Evolutionary conservation across 1,140 invertebrate species (phyloP).

Genomic region (Rhagoletis pomonella): DNA sequence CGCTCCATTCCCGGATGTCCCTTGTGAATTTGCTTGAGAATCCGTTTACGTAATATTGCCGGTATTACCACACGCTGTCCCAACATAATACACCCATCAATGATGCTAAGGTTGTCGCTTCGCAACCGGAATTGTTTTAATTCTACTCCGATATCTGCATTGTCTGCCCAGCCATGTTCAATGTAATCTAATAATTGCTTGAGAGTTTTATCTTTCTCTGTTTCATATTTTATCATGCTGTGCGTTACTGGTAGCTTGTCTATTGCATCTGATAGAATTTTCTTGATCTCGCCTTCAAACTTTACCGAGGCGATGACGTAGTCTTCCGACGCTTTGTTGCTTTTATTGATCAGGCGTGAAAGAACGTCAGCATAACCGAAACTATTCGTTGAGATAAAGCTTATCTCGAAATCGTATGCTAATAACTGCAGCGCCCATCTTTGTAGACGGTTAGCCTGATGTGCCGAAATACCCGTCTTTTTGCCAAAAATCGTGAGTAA

Average conservation of each 20-base stretch:
- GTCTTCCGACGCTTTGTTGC: too few species aligned
- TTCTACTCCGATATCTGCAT: not conserved
- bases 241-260: too few species aligned
- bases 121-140: not conserved
- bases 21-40: slow-evolving; percentile 74
- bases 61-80: slow-evolving; percentile 67
- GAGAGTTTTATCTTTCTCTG: too few species aligned
- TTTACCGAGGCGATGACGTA: not conserved
- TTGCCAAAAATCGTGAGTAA: slow-evolving; percentile 58
- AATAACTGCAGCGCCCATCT: not conserved
- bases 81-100: slow-evolving; percentile 21
- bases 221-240: too few species aligned
- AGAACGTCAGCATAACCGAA: slow-evolving; percentile 3
- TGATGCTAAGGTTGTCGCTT: too few species aligned
- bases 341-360: not conserved
- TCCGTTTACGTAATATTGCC: slow-evolving; percentile 61
- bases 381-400: not conserved
- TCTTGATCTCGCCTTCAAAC: too few species aligned
- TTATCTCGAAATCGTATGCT: too few species aligned
- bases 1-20: slow-evolving; percentile 55
- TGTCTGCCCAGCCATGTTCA: not conserved
- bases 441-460: too few species aligned
- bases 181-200: not conserved
- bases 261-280: too few species aligned
- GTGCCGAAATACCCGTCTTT: too few species aligned